Percentiles rank a stretch among this genome's conserved stretches.
Evolutionary conservation across 2,797 vertebrate genomes (phyloP).

Genomic region (Sebastes diaconus): DNA sequence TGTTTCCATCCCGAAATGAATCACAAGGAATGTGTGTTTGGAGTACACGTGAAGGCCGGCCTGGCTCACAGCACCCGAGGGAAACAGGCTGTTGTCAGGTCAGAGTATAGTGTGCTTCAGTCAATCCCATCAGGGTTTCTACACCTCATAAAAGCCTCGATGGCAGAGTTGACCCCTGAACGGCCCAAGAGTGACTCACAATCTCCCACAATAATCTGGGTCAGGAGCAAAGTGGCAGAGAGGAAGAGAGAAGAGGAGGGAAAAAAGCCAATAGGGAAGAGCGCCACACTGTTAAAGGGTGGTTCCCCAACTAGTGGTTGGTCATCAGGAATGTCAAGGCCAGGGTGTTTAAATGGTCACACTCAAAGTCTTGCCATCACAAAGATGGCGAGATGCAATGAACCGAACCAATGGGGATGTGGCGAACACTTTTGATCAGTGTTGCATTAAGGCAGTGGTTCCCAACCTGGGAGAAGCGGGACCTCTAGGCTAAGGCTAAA

Average conservation of each 20-base stretch:
- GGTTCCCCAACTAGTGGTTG: background rate
- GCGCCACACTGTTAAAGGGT: background rate
- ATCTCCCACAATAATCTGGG: slow-evolving; percentile 27
- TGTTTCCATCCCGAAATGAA: slow-evolving; percentile 15
- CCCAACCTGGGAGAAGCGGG: no score
- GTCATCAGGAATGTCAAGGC: no score
- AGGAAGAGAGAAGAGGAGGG: background rate
- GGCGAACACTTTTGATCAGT: background rate
- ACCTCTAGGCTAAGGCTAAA: no score
- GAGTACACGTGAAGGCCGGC: background rate
- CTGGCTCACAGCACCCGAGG: background rate
- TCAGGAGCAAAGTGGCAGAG: slow-evolving; percentile 13
- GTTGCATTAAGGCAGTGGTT: background rate
- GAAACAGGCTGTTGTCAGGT: slow-evolving; percentile 26
- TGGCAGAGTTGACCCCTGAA: slow-evolving; percentile 24
- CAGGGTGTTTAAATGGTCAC: background rate
- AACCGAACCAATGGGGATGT: fast-evolving
- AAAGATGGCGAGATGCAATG: background rate
- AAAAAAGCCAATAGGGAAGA: background rate
- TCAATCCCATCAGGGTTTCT: slow-evolving; percentile 1
- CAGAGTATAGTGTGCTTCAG: slow-evolving; percentile 17
- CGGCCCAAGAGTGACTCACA: slow-evolving; percentile 33
- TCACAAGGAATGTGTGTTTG: background rate
- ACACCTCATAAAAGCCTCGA: slow-evolving; percentile 49
- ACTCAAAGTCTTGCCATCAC: background rate